These are phyloP conservation scores for Aporophyla nigra DNA, from an alignment of 2,888 invertebrate species.

Conservation along the genomic window DNA sequence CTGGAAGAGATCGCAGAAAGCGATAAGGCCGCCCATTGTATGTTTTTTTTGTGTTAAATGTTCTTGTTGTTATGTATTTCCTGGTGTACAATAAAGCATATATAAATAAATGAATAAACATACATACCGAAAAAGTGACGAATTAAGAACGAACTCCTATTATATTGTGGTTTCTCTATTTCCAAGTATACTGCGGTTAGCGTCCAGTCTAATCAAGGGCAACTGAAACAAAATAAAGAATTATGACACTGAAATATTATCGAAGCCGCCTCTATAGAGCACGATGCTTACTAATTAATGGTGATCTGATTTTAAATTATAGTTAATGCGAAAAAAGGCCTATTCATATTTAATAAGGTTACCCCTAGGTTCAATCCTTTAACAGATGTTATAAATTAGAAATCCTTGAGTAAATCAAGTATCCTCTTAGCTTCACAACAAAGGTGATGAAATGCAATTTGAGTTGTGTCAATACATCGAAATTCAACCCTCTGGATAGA, in stretches of 20 bases:
- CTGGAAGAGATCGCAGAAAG: too few species aligned
- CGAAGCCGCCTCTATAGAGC: background rate
- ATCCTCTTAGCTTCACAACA: slow-evolving; percentile 10
- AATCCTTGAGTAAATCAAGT: slow-evolving; percentile 7
- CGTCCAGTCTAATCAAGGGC: background rate
- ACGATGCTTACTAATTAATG: background rate
- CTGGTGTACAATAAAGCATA: too few species aligned
- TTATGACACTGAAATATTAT: background rate
- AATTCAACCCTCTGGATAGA: slow-evolving; percentile 20
- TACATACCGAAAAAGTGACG: too few species aligned
- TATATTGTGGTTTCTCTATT: too few species aligned
- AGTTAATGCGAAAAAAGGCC: background rate
- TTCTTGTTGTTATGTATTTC: too few species aligned
- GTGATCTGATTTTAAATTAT: background rate
- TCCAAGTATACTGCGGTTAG: background rate
- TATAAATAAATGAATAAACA: too few species aligned
- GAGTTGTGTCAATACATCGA: slow-evolving; percentile 30
- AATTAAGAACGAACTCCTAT: too few species aligned
- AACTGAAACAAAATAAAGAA: background rate
- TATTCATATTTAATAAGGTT: background rate
- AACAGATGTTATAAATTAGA: slow-evolving; percentile 30
- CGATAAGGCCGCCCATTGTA: too few species aligned
- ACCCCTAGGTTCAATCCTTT: background rate
- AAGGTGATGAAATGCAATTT: slow-evolving; percentile 34
- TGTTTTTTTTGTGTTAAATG: too few species aligned